Conservation (phyloP, 2,888 invertebrate genomes). For the Heliconius hortense region DNA sequence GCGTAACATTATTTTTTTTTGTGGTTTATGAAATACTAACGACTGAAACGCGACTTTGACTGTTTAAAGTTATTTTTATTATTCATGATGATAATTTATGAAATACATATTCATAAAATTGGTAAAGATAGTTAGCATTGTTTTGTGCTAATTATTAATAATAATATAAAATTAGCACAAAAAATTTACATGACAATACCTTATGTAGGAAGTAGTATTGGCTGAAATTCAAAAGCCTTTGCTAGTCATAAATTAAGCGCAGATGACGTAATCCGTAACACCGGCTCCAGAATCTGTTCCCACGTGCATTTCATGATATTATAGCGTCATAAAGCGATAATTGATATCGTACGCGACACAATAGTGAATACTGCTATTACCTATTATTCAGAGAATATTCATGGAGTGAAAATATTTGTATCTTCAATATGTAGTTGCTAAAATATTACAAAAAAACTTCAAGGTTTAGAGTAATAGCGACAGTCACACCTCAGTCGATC, state of each 20-base stretch:
- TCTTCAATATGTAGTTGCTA: neutral
- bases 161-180: too few relatives aligned
- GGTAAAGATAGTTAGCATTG: too few relatives aligned
- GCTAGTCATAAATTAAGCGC: constrained; percentile 63
- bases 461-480: neutral
- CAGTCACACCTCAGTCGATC: neutral
- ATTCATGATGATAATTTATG: too few relatives aligned
- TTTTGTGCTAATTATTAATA: too few relatives aligned
- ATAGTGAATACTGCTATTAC: constrained; percentile 21
- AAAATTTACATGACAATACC: constrained; percentile 15
- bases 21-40: too few relatives aligned
- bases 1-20: too few relatives aligned
- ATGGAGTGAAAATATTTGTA: neutral
- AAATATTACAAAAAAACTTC: neutral
- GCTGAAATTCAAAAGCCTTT: constrained; percentile 36
- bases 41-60: too few relatives aligned
- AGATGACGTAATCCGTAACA: constrained; percentile 60
- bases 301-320: constrained; percentile 46
- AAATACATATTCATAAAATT: too few relatives aligned
- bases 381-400: constrained; percentile 2
- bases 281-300: constrained; percentile 46
- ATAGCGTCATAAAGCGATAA: constrained; percentile 35
- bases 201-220: constrained; percentile 28
- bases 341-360: constrained; percentile 30
- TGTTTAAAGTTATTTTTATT: too few relatives aligned